A percentile compares a stretch with the other conserved stretches of the same genome.
phyloP scores from a whole-genome alignment of 2,797 vertebrate species.

The Ataeniobius toweri region DNA sequence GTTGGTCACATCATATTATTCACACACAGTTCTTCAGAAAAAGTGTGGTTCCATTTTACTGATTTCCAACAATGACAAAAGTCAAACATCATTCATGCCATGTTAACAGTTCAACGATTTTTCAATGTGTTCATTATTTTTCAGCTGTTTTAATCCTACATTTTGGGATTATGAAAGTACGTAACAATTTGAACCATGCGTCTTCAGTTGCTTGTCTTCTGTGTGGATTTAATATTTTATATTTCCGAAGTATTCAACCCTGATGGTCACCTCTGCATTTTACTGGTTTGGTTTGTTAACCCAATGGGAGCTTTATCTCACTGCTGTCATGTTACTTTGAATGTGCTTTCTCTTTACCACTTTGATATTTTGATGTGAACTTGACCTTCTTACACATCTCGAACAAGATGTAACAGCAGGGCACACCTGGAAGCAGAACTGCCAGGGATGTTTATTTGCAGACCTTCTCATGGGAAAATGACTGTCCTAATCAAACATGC shows the following conservation, averaged over 20 bases:
- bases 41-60: constrained; percentile 3
- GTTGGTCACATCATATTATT: background rate
- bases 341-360: constrained; percentile 1
- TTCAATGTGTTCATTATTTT: constrained; percentile 6
- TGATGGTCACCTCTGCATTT: constrained; percentile 5
- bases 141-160: constrained; percentile 12
- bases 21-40: background rate
- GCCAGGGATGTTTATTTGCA: constrained; percentile 26
- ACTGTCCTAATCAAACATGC: constrained; percentile 18
- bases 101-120: constrained; percentile 2
- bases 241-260: constrained; percentile 5
- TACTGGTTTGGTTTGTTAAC: background rate
- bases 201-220: background rate
- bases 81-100: constrained; percentile 9
- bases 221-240: constrained; percentile 4
- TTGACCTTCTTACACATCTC: constrained; percentile 36
- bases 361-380: constrained; percentile 17
- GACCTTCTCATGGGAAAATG: background rate
- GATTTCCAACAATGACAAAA: constrained; percentile 25
- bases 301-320: constrained; percentile 25
- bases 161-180: background rate
- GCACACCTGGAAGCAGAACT: constrained; percentile 27
- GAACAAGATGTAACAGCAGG: background rate
- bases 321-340: constrained; percentile 10
- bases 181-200: constrained; percentile 10